Base-by-base conservation (phyloP, 2,113 vertebrate genomes). In the Ceuthmochares aereus region DNA sequence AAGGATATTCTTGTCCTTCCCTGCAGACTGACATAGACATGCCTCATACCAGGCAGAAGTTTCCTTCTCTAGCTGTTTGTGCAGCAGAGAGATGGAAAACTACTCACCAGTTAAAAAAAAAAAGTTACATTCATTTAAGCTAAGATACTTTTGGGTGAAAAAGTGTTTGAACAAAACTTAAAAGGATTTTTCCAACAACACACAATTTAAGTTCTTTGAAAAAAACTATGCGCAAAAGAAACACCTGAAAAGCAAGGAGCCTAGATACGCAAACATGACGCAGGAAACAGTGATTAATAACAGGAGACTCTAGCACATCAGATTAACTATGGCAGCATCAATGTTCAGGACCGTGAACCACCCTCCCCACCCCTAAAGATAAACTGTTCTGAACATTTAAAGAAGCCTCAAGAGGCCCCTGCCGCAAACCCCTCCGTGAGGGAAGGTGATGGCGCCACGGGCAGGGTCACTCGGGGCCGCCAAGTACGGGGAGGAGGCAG, bases 331-430 rank as follows among this genome's bases (percentile, higher is more conserved):
- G 27, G 2, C 2, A 21, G 8, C 12, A 64, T 1, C 42, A 12
- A 5, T 1, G 29, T 8, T 56, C 4, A 20, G 29, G 7, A 19
- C 2, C 9, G 26, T 40, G 40, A 40, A 40, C n/a, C n/a, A 40
- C 40, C 40, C 40, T 40, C 40, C 40, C 12, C 40, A 40, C 40
- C 40, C 40, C 40, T 40, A 40, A 47, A 40, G 9, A 8, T 9
- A 29, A 42, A 13, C 12, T 3, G 13, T 1, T 13, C 22, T 1
- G 25, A 51, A 4, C 12, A 10, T 12, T 4, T 11, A 3, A 5
- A 8, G 7, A 14, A 16, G 5, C 1, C 29, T 8, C 26, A 0
- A 5, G 17, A 7, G 10, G 23, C 55, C 0, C n/a, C 27, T 0
- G n/a, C 19, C 43, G 43, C 16, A 10, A 37, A 10, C 14, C 14